Percentiles rank a stretch among this genome's conserved stretches.
These are phyloP conservation scores for Lepus americanus DNA, from an alignment of 2,113 vertebrate species.

Conservation along the genomic window DNA sequence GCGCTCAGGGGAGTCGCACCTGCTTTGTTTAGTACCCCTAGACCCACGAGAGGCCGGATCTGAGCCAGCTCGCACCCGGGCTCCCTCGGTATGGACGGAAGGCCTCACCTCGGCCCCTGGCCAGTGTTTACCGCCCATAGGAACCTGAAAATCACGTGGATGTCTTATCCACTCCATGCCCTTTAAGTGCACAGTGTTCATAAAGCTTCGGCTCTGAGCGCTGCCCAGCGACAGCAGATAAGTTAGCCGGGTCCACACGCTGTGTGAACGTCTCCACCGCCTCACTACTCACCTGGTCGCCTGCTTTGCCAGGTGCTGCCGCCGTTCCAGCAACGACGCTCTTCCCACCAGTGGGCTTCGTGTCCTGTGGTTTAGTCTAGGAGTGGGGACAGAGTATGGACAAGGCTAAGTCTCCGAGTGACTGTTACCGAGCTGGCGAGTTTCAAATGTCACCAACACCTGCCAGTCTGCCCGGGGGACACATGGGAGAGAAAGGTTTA, in stretches of 20 bases:
- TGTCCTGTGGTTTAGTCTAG: slow-evolving; percentile 67
- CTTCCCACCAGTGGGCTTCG: neutral
- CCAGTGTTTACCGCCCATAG: neutral
- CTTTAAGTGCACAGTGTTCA: neutral
- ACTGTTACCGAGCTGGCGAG: neutral
- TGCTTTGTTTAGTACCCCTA: neutral
- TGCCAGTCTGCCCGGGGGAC: too few species aligned
- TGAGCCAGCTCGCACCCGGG: neutral
- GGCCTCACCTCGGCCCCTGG: neutral
- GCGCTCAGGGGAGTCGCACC: neutral
- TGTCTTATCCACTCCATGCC: neutral
- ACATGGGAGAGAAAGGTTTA: neutral
- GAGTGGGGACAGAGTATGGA: neutral
- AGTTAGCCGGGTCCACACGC: neutral
- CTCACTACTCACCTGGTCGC: slow-evolving; percentile 60
- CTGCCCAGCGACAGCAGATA: neutral
- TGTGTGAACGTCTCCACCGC: too few species aligned
- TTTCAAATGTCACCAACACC: neutral
- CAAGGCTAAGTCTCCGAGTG: neutral
- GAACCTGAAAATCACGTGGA: slow-evolving; percentile 30
- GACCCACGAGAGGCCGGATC: neutral
- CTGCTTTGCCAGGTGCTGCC: neutral
- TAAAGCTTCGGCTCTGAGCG: neutral
- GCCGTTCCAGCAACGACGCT: neutral
- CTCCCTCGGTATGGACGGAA: neutral